Evolutionary conservation across 2,888 invertebrate genomes (phyloP).

Genomic region (Biston betularia): DNA sequence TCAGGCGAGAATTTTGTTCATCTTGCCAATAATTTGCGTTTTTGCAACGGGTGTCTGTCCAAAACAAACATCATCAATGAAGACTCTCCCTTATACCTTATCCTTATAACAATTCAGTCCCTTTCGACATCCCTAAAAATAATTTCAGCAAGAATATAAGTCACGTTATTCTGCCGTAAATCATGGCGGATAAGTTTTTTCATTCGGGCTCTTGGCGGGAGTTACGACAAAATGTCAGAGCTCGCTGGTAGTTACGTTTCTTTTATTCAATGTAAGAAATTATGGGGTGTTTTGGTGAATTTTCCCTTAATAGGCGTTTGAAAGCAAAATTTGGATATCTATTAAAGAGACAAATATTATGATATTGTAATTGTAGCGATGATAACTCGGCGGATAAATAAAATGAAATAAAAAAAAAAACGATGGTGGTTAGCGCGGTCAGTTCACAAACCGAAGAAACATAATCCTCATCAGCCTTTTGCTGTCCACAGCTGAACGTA

Average conservation of each 20-base stretch:
- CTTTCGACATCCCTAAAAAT: constrained; percentile 41
- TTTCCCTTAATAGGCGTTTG: not conserved
- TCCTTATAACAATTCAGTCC: constrained; percentile 38
- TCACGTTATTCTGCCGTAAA: constrained; percentile 53
- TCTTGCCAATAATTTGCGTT: too few species aligned
- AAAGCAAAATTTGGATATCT: not conserved
- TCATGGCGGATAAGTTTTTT: constrained; percentile 48
- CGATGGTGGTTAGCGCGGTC: too few species aligned
- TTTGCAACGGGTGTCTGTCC: not conserved
- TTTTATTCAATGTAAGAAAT: constrained; percentile 27
- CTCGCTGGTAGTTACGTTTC: constrained; percentile 13
- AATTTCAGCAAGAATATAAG: constrained; percentile 50
- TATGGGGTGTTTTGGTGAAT: not conserved
- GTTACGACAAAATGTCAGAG: constrained; percentile 32
- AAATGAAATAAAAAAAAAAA: too few species aligned
- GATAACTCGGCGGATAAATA: too few species aligned
- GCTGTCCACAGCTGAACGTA: too few species aligned
- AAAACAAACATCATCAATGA: not conserved
- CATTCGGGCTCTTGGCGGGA: constrained; percentile 32
- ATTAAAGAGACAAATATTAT: too few species aligned
- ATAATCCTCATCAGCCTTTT: too few species aligned
- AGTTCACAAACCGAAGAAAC: too few species aligned
- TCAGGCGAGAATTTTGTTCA: too few species aligned
- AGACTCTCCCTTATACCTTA: constrained; percentile 6
- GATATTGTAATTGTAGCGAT: too few species aligned